phyloP scores from a whole-genome alignment of 2,113 vertebrate species.

The Chamaea fasciata region DNA sequence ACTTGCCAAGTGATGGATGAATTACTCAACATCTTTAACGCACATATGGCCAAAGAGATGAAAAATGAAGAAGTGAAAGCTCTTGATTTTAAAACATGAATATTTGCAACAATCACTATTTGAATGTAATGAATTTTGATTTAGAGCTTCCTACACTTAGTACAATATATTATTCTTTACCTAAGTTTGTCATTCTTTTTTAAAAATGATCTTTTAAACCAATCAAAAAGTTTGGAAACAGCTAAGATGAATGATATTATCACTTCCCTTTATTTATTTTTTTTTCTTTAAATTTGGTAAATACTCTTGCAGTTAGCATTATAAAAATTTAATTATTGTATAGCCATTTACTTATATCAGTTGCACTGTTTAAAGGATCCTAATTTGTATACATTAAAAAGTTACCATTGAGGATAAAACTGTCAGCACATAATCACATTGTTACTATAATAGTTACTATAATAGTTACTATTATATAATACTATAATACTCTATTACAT shows the following conservation, averaged over 20 bases:
- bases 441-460: background rate
- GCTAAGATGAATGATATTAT: background rate
- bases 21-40: background rate
- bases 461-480: background rate
- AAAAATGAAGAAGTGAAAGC: background rate
- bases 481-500: background rate
- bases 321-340: background rate
- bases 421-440: background rate
- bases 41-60: background rate
- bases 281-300: background rate
- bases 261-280: background rate
- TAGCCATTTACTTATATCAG: background rate
- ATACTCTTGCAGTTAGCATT: background rate
- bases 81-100: background rate
- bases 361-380: background rate
- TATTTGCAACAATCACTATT: background rate
- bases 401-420: background rate
- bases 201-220: background rate
- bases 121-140: conserved; percentile 14
- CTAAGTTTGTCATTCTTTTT: background rate
- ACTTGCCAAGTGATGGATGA: background rate
- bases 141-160: background rate
- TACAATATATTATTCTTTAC: background rate
- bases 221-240: background rate
- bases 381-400: background rate